Evolutionary conservation across 1,140 invertebrate genomes (phyloP).

Genomic region (Drosophila funebris): DNA sequence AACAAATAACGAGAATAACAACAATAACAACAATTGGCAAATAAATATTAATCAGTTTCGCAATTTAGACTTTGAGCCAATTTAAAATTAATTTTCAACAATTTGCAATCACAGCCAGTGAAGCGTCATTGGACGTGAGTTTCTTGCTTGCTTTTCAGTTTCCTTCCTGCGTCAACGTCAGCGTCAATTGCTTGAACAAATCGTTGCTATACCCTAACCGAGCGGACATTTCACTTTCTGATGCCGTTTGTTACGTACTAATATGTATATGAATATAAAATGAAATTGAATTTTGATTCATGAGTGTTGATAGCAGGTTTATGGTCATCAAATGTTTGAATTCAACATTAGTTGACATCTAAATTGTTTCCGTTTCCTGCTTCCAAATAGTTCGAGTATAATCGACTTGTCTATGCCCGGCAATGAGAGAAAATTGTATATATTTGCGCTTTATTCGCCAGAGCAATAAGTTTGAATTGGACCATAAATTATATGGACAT

Average conservation of each 20-base stretch:
- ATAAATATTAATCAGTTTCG: conserved; percentile 28
- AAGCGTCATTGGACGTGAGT: conserved; percentile 3
- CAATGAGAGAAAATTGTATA: background rate
- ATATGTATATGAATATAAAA: background rate
- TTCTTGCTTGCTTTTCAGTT: background rate
- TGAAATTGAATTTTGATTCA: background rate
- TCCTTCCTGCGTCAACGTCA: background rate
- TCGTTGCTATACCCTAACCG: background rate
- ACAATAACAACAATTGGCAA: background rate
- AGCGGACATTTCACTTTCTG: background rate
- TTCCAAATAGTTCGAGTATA: background rate
- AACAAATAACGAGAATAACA: background rate
- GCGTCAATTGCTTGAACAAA: background rate
- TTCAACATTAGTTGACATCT: background rate
- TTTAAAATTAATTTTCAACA: conserved; percentile 46
- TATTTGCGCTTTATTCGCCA: background rate
- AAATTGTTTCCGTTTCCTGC: conserved; percentile 5
- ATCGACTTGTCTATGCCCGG: background rate
- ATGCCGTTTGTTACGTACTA: background rate
- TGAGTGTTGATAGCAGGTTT: no score
- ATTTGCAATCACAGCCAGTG: conserved; percentile 35
- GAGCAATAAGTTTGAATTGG: background rate
- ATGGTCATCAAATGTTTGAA: background rate
- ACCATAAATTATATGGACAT: background rate
- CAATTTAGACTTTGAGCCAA: conserved; percentile 10